Percentiles rank a stretch among this genome's conserved stretches.
phyloP scores from a whole-genome alignment of 1,140 invertebrate genomes.

The Plectrocnemia conspersa region DNA sequence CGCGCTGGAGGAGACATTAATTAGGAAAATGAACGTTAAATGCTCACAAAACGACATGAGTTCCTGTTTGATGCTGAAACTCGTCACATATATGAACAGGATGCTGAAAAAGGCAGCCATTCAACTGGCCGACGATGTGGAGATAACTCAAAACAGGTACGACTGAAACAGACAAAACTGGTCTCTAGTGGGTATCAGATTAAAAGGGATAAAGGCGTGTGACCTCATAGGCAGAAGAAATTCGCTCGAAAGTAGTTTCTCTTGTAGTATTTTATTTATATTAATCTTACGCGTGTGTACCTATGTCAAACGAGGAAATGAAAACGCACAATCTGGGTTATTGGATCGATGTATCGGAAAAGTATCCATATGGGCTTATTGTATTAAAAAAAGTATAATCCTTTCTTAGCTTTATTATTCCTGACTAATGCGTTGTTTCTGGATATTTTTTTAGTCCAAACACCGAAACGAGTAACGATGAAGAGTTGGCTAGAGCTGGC shows the following conservation, averaged over 20 bases:
- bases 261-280: no score
- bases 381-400: neutral
- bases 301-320: conserved; percentile 17
- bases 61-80: conserved; percentile 73
- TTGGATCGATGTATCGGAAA: conserved; percentile 10
- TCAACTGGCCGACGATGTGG: conserved; percentile 67
- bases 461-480: neutral
- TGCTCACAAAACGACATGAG: conserved; percentile 70
- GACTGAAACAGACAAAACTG: neutral
- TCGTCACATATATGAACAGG: conserved; percentile 74
- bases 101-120: conserved; percentile 73
- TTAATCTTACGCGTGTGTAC: neutral
- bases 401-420: neutral
- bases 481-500: conserved; percentile 39
- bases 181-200: neutral
- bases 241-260: neutral
- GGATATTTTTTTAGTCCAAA: conserved; percentile 11
- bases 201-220: neutral
- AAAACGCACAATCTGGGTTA: conserved; percentile 14
- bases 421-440: neutral
- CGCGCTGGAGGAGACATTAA: conserved; percentile 59
- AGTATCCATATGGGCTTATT: neutral
- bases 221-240: neutral
- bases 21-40: conserved; percentile 68
- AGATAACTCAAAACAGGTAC: conserved; percentile 70